Evolutionary conservation across 2,113 vertebrate species (phyloP).

Genomic region (Bambusicola thoracicus): DNA sequence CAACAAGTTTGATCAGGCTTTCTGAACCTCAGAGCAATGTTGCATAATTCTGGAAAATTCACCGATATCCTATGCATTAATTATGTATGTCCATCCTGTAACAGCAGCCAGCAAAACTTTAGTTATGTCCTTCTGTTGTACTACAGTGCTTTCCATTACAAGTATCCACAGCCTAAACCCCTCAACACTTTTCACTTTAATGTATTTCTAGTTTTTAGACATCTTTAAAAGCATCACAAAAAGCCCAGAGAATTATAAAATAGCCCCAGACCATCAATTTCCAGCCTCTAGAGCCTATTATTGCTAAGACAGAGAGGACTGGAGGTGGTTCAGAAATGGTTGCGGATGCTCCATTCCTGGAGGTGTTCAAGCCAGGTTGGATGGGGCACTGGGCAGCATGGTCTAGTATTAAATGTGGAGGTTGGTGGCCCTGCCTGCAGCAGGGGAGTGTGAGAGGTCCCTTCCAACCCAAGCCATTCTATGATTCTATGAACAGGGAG

Average conservation of each 20-base stretch:
- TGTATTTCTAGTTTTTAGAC: neutral
- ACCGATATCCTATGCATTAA: neutral
- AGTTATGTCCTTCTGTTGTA: neutral
- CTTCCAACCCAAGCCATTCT: too few relatives aligned
- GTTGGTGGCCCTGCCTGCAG: too few relatives aligned
- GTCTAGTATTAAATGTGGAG: too few relatives aligned
- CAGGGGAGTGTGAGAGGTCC: too few relatives aligned
- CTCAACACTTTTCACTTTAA: neutral
- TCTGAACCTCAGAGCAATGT: neutral
- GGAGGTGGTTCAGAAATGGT: neutral
- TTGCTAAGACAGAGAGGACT: neutral
- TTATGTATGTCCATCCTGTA: neutral
- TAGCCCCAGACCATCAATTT: neutral
- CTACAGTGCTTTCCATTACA: neutral
- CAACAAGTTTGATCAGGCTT: neutral
- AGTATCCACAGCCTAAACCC: neutral
- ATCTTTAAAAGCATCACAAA: conserved; percentile 16
- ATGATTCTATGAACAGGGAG: neutral
- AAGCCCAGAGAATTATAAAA: conserved; percentile 4
- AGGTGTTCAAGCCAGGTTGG: too few relatives aligned
- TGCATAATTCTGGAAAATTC: neutral
- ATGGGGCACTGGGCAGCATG: too few relatives aligned
- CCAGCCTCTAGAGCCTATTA: neutral
- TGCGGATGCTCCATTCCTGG: too few relatives aligned
- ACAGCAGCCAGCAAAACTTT: neutral